These are phyloP conservation scores for Brachionichthys hirsutus DNA, from an alignment of 2,113 vertebrate species.

Conservation along the genomic window DNA sequence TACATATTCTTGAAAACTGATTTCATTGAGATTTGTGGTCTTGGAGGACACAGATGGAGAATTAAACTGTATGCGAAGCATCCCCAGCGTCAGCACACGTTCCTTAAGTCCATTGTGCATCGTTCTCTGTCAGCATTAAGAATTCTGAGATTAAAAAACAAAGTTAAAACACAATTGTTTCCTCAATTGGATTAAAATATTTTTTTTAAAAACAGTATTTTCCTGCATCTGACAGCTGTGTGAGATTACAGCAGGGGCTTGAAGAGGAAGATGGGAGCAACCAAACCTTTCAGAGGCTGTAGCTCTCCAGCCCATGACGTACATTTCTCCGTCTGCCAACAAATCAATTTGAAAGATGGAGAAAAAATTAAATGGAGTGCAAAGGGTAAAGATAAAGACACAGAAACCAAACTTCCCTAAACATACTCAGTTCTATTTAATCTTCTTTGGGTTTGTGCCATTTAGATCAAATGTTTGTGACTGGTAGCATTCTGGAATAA, in stretches of 20 bases:
- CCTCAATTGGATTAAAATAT: slow-evolving; percentile 1
- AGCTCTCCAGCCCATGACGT: slow-evolving; percentile 43
- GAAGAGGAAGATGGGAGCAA: slow-evolving; percentile 37
- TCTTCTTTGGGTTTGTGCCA: slow-evolving; percentile 44
- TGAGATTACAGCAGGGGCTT: slow-evolving; percentile 40
- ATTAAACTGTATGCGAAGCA: no score
- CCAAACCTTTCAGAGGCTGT: slow-evolving; percentile 28
- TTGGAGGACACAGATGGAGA: slow-evolving; percentile 1
- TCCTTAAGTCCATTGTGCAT: slow-evolving; percentile 5
- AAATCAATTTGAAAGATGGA: slow-evolving; percentile 54
- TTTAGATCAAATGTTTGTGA: slow-evolving; percentile 57
- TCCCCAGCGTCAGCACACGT: neutral
- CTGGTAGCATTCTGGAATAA: slow-evolving; percentile 67
- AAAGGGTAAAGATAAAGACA: slow-evolving; percentile 40
- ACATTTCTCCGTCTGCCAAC: slow-evolving; percentile 31
- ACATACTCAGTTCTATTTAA: slow-evolving; percentile 47
- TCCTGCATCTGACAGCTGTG: slow-evolving; percentile 40
- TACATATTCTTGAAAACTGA: slow-evolving; percentile 47
- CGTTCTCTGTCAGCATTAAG: neutral
- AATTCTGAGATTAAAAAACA: slow-evolving; percentile 6
- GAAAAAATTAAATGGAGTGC: slow-evolving; percentile 10
- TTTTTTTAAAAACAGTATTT: slow-evolving; percentile 22
- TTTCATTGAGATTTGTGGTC: slow-evolving; percentile 1
- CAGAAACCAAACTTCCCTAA: slow-evolving; percentile 37
- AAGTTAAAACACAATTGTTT: neutral